Evolutionary conservation across 2,888 invertebrate genomes (phyloP), one percentile per base, ranked within the genome.

Genomic region (Epinotia demarniana): DNA sequence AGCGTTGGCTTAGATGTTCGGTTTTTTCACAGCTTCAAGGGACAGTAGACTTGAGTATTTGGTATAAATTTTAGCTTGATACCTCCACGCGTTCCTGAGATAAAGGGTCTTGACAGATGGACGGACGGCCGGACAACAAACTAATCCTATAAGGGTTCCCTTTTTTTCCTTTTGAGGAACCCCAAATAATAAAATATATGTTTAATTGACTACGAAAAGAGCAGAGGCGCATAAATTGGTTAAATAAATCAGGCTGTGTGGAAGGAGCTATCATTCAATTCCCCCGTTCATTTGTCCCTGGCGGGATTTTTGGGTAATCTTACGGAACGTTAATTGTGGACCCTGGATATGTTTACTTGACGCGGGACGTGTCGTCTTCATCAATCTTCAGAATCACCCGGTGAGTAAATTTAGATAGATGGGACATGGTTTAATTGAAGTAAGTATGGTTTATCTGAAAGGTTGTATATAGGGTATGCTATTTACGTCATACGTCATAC

Each of bases 191-290:
- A n/a, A 27, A 27, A 27, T 27, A 23, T 23, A 23, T 23, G 23
- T 23, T 23, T 23, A 23, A 23, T 23, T 23, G 23, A 23, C 23
- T 23, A 23, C 23, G 23, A 23, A 23, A 23, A 23, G 23, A 23
- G 23, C 23, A 23, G 23, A 27, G 23, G 23, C 23, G 23, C 73
- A 67, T 57, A 63, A 62, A 63, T 64, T 63, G 73, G 27, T 46
- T 1, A 39, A 63, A 75, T 75, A 70, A 71, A 87, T 90, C 86
- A 88, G 68, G 62, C 49, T 78, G 80, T 79, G 81, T 79, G 82
- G 82, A 81, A 80, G 82, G 82, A 81, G 81, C 81, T 83, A 90
- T 90, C 88, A 86, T 85, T 90, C 89, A 88, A 89, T 89, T 87
- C 82, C 82, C 76, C 81, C 82, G 79, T 84, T 84, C 87, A 88